Evolutionary conservation across 2,888 invertebrate genomes (phyloP).

Genomic region (Notocelia uddmanniana): DNA sequence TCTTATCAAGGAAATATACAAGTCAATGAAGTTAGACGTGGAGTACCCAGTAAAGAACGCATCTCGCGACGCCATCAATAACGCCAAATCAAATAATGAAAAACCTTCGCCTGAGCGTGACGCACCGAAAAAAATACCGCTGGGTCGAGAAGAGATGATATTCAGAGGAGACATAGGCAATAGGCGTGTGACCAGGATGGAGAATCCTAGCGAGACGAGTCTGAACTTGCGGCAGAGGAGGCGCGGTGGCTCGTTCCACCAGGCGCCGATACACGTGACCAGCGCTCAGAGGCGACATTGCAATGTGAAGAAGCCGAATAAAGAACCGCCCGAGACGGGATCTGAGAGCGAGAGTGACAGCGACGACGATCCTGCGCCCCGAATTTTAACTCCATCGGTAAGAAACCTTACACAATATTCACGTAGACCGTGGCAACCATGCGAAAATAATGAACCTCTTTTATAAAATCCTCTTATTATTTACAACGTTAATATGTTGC

Average conservation of each 20-base stretch:
- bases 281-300: conserved; percentile 17
- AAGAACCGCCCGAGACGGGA: conserved; percentile 49
- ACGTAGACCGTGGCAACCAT: no score
- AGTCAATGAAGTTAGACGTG: conserved; percentile 68
- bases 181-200: conserved; percentile 8
- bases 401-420: conserved; percentile 20
- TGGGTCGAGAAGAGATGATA: conserved; percentile 25
- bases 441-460: no score
- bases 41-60: conserved; percentile 61
- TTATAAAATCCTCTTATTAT: no score
- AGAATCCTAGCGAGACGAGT: conserved; percentile 6
- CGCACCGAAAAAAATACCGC: background rate
- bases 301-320: background rate
- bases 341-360: conserved; percentile 53
- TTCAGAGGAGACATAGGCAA: conserved; percentile 18
- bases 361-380: conserved; percentile 41
- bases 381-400: conserved; percentile 25
- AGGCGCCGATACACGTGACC: conserved; percentile 44
- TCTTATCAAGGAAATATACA: conserved; percentile 78
- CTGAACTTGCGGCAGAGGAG: background rate
- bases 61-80: conserved; percentile 57
- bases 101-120: conserved; percentile 5
- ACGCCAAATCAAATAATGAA: conserved; percentile 49
- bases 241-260: conserved; percentile 16
- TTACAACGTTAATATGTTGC: no score